Evolutionary conservation across 2,888 invertebrate genomes (phyloP), one percentile per base, ranked within the genome.

Genomic region (Allophyes oxyacanthae): DNA sequence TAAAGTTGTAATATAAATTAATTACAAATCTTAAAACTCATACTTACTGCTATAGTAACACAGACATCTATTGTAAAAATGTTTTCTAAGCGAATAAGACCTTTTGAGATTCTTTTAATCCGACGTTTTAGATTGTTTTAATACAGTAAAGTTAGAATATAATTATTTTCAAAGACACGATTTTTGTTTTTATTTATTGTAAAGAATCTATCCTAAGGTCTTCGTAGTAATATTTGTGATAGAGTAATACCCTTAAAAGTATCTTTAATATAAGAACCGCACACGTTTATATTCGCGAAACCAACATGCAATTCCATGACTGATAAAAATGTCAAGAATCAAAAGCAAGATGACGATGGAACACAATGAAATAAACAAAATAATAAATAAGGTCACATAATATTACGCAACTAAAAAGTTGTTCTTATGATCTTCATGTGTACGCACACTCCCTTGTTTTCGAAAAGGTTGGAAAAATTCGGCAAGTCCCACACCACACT

Each of bases 191-290:
- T 40, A 57, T 44, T 40, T 32, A 33, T 46, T 56, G n/a, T 57
- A 52, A 55, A 71, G 45, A 54, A 55, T 67, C 50, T 62, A 5
- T 43, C 56, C 20, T 40, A 61, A 64, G 67, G 72, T 71, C 61
- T 64, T 49, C 11, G 72, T 73, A 75, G 75, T 55, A 13, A 62
- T 71, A 58, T 64, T 66, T 74, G 66, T 74, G 56, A 66, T 67
- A 74, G 71, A 55, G 30, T 67, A 60, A 34, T 41, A 51, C 40
- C 52, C 50, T 49, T 44, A 52, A 43, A 44, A 49, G 25, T 44
- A 51, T 44, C 3, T 9, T 45, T 36, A 38, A 37, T 38, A 20
- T 49, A 64, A 40, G 33, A 26, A 50, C 48, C 14, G 26, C 3
- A 48, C 10, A 34, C 10, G 32, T 40, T 46, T 10, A 20, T 6